A percentile compares a stretch with the other conserved stretches of the same genome.
phyloP scores from a whole-genome alignment of 2,797 vertebrate species.

The Eidolon dupreanum region DNA sequence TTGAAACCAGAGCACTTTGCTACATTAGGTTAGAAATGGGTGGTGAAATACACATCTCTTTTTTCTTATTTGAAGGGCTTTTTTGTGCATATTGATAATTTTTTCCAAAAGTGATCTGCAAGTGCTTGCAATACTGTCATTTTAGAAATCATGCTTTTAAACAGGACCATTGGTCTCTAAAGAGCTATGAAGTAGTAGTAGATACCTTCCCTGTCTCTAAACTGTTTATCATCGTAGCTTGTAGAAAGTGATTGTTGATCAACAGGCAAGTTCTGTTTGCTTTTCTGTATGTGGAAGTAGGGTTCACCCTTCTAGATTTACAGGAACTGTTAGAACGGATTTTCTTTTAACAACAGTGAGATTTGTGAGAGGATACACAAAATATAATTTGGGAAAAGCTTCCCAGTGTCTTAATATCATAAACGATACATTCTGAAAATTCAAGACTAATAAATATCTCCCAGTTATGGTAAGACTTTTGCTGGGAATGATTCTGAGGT shows the following conservation, averaged over 20 bases:
- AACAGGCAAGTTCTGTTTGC: neutral
- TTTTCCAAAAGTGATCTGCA: neutral
- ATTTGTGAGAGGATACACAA: neutral
- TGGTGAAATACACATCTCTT: neutral
- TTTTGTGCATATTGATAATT: neutral
- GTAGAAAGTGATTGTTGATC: neutral
- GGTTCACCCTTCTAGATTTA: neutral
- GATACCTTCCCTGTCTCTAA: neutral
- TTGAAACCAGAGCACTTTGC: slow-evolving; percentile 31
- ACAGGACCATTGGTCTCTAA: neutral
- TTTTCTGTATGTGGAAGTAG: neutral
- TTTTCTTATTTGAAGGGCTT: neutral
- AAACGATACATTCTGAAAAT: neutral
- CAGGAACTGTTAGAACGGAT: neutral
- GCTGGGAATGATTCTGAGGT: neutral
- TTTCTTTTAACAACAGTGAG: neutral
- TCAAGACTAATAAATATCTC: neutral
- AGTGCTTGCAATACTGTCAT: neutral
- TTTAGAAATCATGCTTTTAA: neutral
- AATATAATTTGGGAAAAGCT: neutral
- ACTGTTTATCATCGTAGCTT: neutral
- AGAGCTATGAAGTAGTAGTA: neutral
- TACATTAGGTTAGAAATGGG: neutral
- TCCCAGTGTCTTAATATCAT: neutral
- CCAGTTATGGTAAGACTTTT: neutral